A percentile compares a stretch with the other conserved stretches of the same genome.
Conservation (phyloP, 2,113 vertebrate genomes). For the Rhinoderma darwinii region DNA sequence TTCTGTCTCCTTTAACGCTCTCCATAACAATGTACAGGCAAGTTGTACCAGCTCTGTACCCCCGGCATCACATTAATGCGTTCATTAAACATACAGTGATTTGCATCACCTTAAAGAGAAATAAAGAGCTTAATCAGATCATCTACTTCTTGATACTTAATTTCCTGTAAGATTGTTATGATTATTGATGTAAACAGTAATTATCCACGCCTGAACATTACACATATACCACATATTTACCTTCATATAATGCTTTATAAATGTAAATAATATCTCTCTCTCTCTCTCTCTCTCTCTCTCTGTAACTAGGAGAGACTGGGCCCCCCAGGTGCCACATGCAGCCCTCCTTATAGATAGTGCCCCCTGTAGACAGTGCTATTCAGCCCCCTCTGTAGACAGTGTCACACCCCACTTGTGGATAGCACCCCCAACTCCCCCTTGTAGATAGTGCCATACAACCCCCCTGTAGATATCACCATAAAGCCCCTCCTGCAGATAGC, state of each 20-base stretch:
- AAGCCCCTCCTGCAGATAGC: no score
- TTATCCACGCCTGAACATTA: conserved; percentile 13
- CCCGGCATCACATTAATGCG: conserved; percentile 60
- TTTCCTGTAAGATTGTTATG: conserved; percentile 48
- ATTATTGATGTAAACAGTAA: conserved; percentile 45
- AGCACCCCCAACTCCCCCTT: no score
- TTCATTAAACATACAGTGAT: conserved; percentile 62
- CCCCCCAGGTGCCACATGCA: no score
- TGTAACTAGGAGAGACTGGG: no score
- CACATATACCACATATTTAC: background rate
- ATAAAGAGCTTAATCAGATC: conserved; percentile 49
- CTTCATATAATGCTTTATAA: background rate
- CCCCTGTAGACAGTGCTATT: no score
- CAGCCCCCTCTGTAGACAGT: no score
- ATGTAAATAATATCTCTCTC: background rate
- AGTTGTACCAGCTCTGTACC: conserved; percentile 66
- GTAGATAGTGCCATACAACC: no score
- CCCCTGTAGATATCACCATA: no score
- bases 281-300: background rate
- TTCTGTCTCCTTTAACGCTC: conserved; percentile 85
- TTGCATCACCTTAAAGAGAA: conserved; percentile 43
- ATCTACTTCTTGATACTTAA: conserved; percentile 39
- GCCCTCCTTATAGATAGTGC: no score
- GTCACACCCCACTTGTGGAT: no score
- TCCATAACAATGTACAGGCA: conserved; percentile 66